phyloP scores from a whole-genome alignment of 2,113 vertebrate species.

The Aptenodytes forsteri region DNA sequence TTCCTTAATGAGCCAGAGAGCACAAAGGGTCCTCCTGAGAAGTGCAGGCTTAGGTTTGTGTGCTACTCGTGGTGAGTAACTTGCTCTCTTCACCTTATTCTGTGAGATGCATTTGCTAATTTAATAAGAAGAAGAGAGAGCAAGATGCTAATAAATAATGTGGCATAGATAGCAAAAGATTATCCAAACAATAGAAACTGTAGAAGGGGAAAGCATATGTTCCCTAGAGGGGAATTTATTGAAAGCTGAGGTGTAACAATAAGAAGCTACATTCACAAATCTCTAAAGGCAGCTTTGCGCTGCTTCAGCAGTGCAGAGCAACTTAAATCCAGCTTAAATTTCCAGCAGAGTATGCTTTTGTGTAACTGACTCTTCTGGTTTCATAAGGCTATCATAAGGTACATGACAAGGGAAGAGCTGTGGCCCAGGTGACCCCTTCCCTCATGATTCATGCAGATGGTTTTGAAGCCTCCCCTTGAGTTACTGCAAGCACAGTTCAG shows the following conservation, averaged over 20 bases:
- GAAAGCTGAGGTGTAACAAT: conserved; percentile 11
- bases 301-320: conserved; percentile 29
- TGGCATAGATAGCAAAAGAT: neutral
- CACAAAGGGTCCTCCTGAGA: neutral
- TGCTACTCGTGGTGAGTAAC: neutral
- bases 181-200: neutral
- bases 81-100: neutral
- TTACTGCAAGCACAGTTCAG: neutral
- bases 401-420: neutral
- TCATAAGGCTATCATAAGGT: neutral
- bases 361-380: neutral
- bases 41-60: neutral
- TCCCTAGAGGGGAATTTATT: conserved; percentile 10
- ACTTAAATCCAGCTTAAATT: conserved; percentile 46
- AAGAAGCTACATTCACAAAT: neutral
- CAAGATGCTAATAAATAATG: neutral
- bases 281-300: conserved; percentile 26
- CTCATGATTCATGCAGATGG: neutral
- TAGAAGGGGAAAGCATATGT: neutral
- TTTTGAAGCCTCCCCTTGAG: neutral
- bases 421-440: neutral
- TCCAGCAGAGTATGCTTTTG: neutral
- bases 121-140: neutral
- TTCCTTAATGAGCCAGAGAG: neutral
- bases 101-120: neutral